phyloP scores from a whole-genome alignment of 2,888 invertebrate genomes.

The Spisula subtruncata region DNA sequence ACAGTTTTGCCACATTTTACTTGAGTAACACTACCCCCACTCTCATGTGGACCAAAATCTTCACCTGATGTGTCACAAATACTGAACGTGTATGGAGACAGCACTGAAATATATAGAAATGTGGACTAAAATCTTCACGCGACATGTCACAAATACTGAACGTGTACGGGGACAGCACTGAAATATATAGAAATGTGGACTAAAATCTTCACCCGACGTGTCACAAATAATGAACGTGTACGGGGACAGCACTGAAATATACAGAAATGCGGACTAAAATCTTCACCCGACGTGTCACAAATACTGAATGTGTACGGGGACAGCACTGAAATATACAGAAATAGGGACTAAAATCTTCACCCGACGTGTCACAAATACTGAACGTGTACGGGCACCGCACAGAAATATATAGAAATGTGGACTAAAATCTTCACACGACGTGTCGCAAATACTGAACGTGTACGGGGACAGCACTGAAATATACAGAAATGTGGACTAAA shows the following conservation, averaged over 20 bases:
- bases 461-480: slow-evolving; percentile 84
- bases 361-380: slow-evolving; percentile 86
- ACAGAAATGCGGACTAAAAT: slow-evolving; percentile 77
- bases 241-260: slow-evolving; percentile 84
- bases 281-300: slow-evolving; percentile 84
- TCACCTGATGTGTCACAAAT: slow-evolving; percentile 85
- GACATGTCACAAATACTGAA: slow-evolving; percentile 87
- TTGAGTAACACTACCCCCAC: slow-evolving; percentile 86
- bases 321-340: slow-evolving; percentile 79
- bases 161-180: slow-evolving; percentile 84
- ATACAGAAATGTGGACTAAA: too few species aligned
- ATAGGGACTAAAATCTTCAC: slow-evolving; percentile 80
- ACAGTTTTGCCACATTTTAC: slow-evolving; percentile 82
- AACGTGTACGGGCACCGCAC: slow-evolving; percentile 85
- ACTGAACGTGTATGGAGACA: slow-evolving; percentile 83
- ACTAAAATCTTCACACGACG: slow-evolving; percentile 78
- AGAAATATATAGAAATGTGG: slow-evolving; percentile 78
- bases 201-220: slow-evolving; percentile 81
- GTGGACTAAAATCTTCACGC: slow-evolving; percentile 77
- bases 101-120: slow-evolving; percentile 80
- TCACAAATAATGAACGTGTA: slow-evolving; percentile 86
- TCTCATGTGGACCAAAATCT: slow-evolving; percentile 80
- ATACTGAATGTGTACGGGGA: slow-evolving; percentile 85
- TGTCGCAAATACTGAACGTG: slow-evolving; percentile 86
- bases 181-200: slow-evolving; percentile 73